phyloP scores from a whole-genome alignment of 2,888 invertebrate genomes.

The Thecocarcelia acutangulata region DNA sequence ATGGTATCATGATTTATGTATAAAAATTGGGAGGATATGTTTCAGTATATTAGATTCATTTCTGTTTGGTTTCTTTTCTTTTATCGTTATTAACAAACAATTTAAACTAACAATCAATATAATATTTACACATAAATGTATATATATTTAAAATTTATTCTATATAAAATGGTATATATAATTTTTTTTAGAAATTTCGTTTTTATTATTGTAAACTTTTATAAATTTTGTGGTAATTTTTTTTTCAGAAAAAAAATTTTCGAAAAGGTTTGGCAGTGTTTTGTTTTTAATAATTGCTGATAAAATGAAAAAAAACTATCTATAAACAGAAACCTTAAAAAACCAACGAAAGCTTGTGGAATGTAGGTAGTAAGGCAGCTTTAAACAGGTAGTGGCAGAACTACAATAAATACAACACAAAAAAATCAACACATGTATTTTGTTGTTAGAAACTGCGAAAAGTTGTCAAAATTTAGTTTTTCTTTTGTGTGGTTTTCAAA shows the following conservation, averaged over 20 bases:
- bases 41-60: conserved; percentile 40
- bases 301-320: conserved; percentile 2
- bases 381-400: too few relatives aligned
- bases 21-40: conserved; percentile 59
- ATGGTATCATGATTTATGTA: neutral
- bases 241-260: neutral
- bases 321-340: neutral
- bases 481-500: too few relatives aligned
- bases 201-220: conserved; percentile 47
- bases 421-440: too few relatives aligned
- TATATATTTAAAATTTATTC: conserved; percentile 53
- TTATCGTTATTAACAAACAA: conserved; percentile 39
- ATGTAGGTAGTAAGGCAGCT: too few relatives aligned
- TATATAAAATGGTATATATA: conserved; percentile 43
- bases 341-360: neutral
- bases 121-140: conserved; percentile 58
- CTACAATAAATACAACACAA: too few relatives aligned
- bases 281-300: conserved; percentile 2
- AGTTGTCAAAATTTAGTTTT: too few relatives aligned
- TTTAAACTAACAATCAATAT: conserved; percentile 56
- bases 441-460: too few relatives aligned
- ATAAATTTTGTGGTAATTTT: conserved; percentile 11
- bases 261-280: conserved; percentile 61
- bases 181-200: conserved; percentile 13
- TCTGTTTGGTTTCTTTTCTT: conserved; percentile 19